phyloP scores from a whole-genome alignment of 2,888 invertebrate genomes.

The Heliothis peltigera region DNA sequence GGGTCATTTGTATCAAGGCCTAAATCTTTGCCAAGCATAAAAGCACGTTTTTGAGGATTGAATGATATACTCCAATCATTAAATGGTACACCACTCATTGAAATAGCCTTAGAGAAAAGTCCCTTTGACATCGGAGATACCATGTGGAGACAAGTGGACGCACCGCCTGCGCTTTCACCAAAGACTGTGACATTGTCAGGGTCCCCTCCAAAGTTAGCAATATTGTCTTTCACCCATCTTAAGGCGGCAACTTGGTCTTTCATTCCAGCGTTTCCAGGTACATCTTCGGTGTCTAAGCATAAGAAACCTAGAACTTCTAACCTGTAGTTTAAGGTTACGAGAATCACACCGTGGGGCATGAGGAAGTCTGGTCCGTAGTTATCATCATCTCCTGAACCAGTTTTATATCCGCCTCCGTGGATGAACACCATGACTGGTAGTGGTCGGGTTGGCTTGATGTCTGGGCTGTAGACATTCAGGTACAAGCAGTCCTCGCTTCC shows the following conservation, averaged over 20 bases:
- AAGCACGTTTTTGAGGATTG: conserved; percentile 67
- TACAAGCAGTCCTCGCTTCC: conserved; percentile 74
- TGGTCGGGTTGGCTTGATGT: conserved; percentile 53
- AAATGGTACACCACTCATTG: conserved; percentile 69
- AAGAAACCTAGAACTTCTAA: conserved; percentile 71
- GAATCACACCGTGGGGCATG: conserved; percentile 67
- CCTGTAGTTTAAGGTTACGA: conserved; percentile 75
- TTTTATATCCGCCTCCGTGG: conserved; percentile 72
- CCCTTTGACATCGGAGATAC: conserved; percentile 73
- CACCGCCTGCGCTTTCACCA: conserved; percentile 74
- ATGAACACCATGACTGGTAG: conserved; percentile 75
- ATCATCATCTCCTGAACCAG: conserved; percentile 69
- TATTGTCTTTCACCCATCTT: conserved; percentile 70
- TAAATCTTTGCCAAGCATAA: conserved; percentile 68
- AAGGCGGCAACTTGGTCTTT: conserved; percentile 73
- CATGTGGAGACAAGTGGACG: conserved; percentile 62
- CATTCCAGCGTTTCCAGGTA: conserved; percentile 72
- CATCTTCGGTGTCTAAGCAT: conserved; percentile 68
- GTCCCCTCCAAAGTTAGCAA: conserved; percentile 71
- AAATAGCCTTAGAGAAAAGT: conserved; percentile 69
- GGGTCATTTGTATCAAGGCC: conserved; percentile 70
- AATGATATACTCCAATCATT: conserved; percentile 70
- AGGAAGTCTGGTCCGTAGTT: conserved; percentile 74
- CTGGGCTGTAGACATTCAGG: conserved; percentile 73
- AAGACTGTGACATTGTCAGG: conserved; percentile 70